Base-by-base conservation (phyloP, 2,797 vertebrate species). In the Limnodromus scolopaceus region DNA sequence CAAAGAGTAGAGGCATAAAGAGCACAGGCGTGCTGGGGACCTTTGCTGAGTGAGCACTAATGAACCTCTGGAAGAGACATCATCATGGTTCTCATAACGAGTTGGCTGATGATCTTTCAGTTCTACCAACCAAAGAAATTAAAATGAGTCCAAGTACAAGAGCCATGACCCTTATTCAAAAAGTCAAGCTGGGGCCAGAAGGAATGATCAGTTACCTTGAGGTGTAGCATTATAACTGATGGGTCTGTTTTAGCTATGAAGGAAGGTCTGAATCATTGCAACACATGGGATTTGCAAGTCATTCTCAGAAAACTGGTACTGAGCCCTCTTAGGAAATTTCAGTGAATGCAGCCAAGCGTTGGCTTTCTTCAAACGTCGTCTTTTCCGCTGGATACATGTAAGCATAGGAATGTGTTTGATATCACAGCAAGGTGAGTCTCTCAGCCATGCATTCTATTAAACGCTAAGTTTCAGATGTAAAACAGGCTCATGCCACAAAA, bases 81-180 rank as follows among this genome's bases (percentile, higher is more conserved):
- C 57, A 27, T 27, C 78, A 36, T 9, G 0, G 25, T 49, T 22
- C 64, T 82, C 49, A 6, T 39, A 18, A 89, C 4, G 36, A 81
- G 49, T 2, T 43, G 81, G 78, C 60, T 66, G 78, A 61, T 68
- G 87, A 89, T 70, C 72, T 53, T 72, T 32, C 38, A 57, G 64
- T 91, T 68, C 74, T 66, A 64, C 32, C 78, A 91, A 64, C 25
- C 30, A 28, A 28, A 91, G 66, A 39, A 79, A 86, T 54, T 45
- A 48, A 84, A 64, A 11, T 5, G 19, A 89, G 61, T 64, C 80
- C 53, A n/a, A 55, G 49, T 3, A 34, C 54, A 81, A 66, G n/a
- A 78, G 77, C 65, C 86, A 84, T 78, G 93, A 93, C 43, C 85
- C 78, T 6, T 4, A 78, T 49, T 75, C 90, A 86, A 65, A 43